phyloP scores from a whole-genome alignment of 2,113 vertebrate genomes.

The human (Homo sapiens) region DNA sequence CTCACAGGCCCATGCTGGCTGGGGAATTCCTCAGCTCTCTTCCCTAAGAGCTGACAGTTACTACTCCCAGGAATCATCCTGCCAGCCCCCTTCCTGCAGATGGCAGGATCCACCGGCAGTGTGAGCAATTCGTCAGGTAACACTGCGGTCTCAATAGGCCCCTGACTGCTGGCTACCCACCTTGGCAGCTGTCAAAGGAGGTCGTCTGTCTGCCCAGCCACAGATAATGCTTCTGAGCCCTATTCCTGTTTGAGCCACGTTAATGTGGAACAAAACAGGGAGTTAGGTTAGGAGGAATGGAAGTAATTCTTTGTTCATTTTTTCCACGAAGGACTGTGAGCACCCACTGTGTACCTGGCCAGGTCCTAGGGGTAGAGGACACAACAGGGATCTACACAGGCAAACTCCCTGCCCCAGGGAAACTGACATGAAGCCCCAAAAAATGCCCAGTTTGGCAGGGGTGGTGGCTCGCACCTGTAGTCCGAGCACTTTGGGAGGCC shows the following conservation, averaged over 20 bases:
- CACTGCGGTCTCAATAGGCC: background rate
- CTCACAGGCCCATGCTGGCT: background rate
- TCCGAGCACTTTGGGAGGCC: too few species aligned
- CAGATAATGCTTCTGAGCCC: background rate
- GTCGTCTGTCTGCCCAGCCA: background rate
- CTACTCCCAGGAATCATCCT: background rate
- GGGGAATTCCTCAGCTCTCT: background rate
- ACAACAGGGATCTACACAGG: background rate
- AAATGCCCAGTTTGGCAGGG: background rate
- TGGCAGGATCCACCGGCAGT: fast-evolving
- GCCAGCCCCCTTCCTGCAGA: background rate
- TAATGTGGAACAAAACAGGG: background rate
- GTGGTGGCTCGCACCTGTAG: too few species aligned
- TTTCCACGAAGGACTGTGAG: background rate
- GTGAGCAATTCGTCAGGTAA: background rate
- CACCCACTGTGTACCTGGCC: background rate
- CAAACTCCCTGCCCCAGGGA: background rate
- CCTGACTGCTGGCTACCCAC: background rate
- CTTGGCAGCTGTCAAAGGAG: background rate
- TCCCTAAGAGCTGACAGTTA: background rate
- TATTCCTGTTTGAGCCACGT: background rate
- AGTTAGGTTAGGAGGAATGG: background rate
- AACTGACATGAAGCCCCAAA: background rate
- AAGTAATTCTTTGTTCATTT: background rate
- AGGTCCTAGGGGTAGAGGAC: too few species aligned